These are phyloP conservation scores for Gopherus evgoodei DNA, from an alignment of 2,113 vertebrate species.

Conservation along the genomic window DNA sequence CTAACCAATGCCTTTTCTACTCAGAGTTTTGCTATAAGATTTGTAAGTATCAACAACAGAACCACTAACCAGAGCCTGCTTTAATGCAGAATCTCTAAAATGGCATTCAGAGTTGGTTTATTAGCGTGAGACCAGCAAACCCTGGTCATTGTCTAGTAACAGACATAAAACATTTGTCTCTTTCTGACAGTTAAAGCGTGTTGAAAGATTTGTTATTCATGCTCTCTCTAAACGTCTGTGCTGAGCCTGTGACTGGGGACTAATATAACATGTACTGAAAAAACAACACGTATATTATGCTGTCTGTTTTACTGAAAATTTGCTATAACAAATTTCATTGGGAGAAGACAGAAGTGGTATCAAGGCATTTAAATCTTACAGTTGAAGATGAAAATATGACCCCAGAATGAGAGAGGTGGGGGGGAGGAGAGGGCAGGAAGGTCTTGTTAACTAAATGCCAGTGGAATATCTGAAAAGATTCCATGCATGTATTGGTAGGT, in stretches of 20 bases:
- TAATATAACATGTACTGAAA: constrained; percentile 82
- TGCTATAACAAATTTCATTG: constrained; percentile 27
- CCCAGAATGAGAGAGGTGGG: not conserved
- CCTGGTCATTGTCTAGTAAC: constrained; percentile 31
- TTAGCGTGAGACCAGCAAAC: constrained; percentile 7
- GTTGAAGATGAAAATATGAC: constrained; percentile 12
- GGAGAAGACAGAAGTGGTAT: not conserved
- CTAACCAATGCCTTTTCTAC: not conserved
- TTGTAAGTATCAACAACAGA: constrained; percentile 28
- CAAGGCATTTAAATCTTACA: constrained; percentile 16
- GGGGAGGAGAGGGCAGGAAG: not conserved
- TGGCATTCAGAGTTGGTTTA: not conserved
- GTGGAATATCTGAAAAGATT: constrained; percentile 5
- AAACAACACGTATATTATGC: constrained; percentile 23
- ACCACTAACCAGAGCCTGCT: not conserved
- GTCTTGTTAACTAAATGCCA: not conserved
- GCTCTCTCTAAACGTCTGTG: constrained; percentile 15
- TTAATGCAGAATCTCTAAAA: not conserved
- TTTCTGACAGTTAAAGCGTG: constrained; percentile 31
- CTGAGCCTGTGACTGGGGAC: constrained; percentile 72
- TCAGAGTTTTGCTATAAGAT: not conserved
- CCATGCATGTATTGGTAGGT: not conserved
- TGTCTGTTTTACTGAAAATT: constrained; percentile 48
- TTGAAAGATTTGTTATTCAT: constrained; percentile 10
- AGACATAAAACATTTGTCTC: constrained; percentile 14